A percentile compares a stretch with the other conserved stretches of the same genome.
phyloP scores from a whole-genome alignment of 2,113 vertebrate genomes.

The Galeopterus variegatus region DNA sequence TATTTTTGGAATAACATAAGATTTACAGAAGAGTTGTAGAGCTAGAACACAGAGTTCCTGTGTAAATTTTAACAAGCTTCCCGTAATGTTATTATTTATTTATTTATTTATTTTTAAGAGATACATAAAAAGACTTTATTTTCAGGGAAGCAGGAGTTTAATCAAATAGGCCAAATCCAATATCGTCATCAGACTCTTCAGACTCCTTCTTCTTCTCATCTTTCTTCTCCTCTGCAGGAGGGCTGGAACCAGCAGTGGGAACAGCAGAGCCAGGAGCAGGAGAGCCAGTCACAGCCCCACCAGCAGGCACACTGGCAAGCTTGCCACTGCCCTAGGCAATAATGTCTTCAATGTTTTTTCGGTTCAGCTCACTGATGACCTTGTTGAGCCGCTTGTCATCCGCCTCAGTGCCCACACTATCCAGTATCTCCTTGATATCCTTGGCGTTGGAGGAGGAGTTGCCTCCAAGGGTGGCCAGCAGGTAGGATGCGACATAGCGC shows the following conservation, averaged over 20 bases:
- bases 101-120: background rate
- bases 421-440: no score
- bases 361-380: constrained; percentile 96
- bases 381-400: constrained; percentile 69
- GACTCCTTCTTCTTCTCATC: constrained; percentile 99
- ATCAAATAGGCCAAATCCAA: constrained; percentile 98
- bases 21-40: background rate
- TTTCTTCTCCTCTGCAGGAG: constrained; percentile 93
- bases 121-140: constrained; percentile 87
- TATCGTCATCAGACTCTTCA: constrained; percentile 98
- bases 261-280: constrained; percentile 90
- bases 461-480: no score
- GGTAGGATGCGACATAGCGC: no score
- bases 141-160: constrained; percentile 85
- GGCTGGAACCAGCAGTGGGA: constrained; percentile 90
- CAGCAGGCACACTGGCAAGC: constrained; percentile 95
- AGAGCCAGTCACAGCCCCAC: constrained; percentile 93
- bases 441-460: no score
- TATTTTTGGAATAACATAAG: background rate
- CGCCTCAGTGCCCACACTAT: no score
- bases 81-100: background rate
- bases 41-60: background rate
- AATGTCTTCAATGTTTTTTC: constrained; percentile 96
- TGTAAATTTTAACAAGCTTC: background rate
- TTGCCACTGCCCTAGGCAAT: constrained; percentile 96